These are phyloP conservation scores for Trinorchestia longiramus DNA, from an alignment of 1,140 invertebrate genomes.

Conservation along the genomic window DNA sequence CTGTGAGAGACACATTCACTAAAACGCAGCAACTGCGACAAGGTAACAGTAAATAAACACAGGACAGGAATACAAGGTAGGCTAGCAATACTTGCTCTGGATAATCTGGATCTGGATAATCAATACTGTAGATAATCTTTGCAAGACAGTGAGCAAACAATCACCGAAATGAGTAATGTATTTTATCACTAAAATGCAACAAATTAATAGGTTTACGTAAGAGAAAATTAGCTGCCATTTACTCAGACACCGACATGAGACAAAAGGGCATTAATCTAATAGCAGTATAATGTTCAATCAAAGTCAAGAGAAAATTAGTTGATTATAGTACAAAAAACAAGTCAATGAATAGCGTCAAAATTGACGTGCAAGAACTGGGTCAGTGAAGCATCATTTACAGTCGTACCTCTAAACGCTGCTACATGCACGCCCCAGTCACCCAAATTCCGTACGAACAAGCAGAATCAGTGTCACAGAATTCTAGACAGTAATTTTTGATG, in stretches of 20 bases:
- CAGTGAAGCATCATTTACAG: background rate
- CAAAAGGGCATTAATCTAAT: background rate
- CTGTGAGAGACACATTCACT: background rate
- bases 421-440: background rate
- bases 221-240: background rate
- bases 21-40: background rate
- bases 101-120: too few relatives aligned
- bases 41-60: background rate
- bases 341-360: background rate
- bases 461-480: background rate
- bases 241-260: background rate
- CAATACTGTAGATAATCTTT: background rate
- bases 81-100: background rate
- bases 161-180: background rate
- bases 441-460: background rate
- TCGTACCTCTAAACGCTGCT: background rate
- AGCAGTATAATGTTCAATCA: background rate
- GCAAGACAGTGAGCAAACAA: background rate
- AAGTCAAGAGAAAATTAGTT: background rate
- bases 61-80: background rate
- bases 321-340: background rate
- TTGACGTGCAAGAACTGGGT: too few relatives aligned
- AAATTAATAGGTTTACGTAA: background rate
- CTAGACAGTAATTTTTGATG: background rate
- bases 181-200: background rate